These are phyloP conservation scores for Heliconius nattereri DNA, from an alignment of 1,140 invertebrate species.

Conservation along the genomic window DNA sequence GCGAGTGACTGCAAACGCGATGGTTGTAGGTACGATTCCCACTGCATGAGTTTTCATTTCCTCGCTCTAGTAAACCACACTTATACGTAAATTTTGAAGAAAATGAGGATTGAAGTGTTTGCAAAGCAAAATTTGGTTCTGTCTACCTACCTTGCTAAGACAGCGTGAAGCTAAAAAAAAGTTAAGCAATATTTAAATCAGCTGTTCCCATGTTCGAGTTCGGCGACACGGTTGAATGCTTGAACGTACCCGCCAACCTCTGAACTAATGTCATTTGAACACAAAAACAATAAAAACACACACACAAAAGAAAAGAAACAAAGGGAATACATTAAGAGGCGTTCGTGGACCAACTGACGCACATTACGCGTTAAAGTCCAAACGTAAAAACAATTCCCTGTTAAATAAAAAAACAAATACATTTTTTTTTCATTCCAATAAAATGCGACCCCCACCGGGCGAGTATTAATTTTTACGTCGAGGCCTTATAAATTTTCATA, in stretches of 20 bases:
- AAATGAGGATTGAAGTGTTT: too few species aligned
- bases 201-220: conserved; percentile 29
- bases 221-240: conserved; percentile 38
- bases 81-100: too few species aligned
- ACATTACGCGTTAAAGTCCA: conserved; percentile 51
- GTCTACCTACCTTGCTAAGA: too few species aligned
- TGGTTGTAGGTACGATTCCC: neutral
- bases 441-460: conserved; percentile 66
- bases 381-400: conserved; percentile 47
- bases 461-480: conserved; percentile 74
- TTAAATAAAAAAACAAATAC: conserved; percentile 51
- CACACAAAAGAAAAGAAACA: conserved; percentile 54
- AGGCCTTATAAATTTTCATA: conserved; percentile 79
- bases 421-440: conserved; percentile 61
- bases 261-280: conserved; percentile 61
- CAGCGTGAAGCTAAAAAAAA: neutral
- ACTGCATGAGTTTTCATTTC: neutral
- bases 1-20: too few species aligned
- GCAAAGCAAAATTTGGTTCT: too few species aligned
- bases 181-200: conserved; percentile 1
- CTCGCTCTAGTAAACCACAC: too few species aligned
- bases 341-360: conserved; percentile 65
- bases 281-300: conserved; percentile 55
- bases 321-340: conserved; percentile 71
- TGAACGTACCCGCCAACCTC: conserved; percentile 51